Evolutionary conservation across 2,113 vertebrate genomes (phyloP).

Genomic region (Nestor notabilis): DNA sequence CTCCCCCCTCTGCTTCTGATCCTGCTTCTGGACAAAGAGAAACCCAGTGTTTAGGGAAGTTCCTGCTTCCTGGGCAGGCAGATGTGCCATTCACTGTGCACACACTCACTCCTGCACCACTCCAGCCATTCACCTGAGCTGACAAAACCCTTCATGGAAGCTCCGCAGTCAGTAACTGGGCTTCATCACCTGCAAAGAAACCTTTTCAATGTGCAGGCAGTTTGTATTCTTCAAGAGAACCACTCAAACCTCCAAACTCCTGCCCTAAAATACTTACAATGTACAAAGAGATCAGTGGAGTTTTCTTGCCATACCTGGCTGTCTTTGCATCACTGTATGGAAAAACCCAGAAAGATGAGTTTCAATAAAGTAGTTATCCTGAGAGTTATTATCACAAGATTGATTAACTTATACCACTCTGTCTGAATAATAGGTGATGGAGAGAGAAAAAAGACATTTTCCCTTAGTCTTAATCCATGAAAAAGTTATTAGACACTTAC

Average conservation of each 20-base stretch:
- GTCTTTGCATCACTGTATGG: not conserved
- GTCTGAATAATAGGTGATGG: conserved; percentile 21
- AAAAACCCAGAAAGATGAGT: conserved; percentile 6
- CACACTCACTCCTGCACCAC: not conserved
- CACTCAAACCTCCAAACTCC: not conserved
- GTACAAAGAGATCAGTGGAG: not conserved
- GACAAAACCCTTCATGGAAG: not conserved
- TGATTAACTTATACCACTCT: conserved; percentile 44
- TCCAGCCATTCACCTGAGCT: not conserved
- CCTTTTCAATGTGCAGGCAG: not conserved
- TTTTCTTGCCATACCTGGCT: not conserved
- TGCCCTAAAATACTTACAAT: not conserved
- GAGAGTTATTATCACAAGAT: conserved; percentile 29
- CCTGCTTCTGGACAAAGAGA: not conserved
- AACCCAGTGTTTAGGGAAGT: not conserved
- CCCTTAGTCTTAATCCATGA: not conserved
- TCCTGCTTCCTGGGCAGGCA: not conserved
- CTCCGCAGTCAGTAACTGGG: not conserved
- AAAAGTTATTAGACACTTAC: conserved; percentile 27
- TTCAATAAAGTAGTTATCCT: not conserved
- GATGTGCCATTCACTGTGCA: rapidly evolving
- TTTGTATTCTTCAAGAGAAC: not conserved
- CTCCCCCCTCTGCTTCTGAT: not conserved
- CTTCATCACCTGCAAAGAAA: not conserved
- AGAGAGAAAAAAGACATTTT: conserved; percentile 22